Base-by-base conservation (phyloP, 1,140 invertebrate species). In the Schlechtendalia chinensis region DNA sequence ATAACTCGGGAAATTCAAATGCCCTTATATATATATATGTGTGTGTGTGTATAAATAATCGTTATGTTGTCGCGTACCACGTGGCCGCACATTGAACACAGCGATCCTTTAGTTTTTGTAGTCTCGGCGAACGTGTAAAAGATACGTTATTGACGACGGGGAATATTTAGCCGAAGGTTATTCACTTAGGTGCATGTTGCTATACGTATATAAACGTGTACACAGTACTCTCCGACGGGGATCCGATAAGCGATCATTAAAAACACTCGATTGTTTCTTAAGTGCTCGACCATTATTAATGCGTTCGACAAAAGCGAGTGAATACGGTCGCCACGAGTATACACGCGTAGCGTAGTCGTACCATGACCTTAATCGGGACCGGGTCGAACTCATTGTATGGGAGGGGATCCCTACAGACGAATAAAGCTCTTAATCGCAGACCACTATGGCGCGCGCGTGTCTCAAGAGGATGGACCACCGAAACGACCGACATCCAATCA, bases 41-140 rank as follows among this genome's bases (percentile, higher is more conserved):
- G 8, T 39, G 8, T 39, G 3, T 4, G 8, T 39, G 8, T 39
- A 39, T 39, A 4, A 39, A 4, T 39, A 4, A 8, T 39, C 32
- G 32, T 39, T 39, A 8, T 39, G 8, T 39, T 39, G 8, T 39
- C 8, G 8, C 8, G n/a, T n/a, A n/a, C 8, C 32, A 8, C 61
- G 39, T 45, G 32, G 29, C n/a, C 19, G 63, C 39, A 22, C 63
- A 39, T 45, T n/a, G n/a, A n/a, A n/a, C n/a, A n/a, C n/a, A n/a
- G n/a, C n/a, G n/a, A 67, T 67, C 63, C 32, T 67, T 67, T 45
- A 32, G 22, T 67, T n/a, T n/a, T n/a, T n/a, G n/a, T 67, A 22
- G 45, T 12, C 39, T n/a, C n/a, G 32, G n/a, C n/a, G 22, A 39
- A 47, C n/a, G n/a, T 22, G 14, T 47, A 22, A 69, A 12, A 39